Percentiles rank a stretch among this genome's conserved stretches.
These are phyloP conservation scores for Eublepharis macularius DNA, from an alignment of 2,113 vertebrate species.

Conservation along the genomic window DNA sequence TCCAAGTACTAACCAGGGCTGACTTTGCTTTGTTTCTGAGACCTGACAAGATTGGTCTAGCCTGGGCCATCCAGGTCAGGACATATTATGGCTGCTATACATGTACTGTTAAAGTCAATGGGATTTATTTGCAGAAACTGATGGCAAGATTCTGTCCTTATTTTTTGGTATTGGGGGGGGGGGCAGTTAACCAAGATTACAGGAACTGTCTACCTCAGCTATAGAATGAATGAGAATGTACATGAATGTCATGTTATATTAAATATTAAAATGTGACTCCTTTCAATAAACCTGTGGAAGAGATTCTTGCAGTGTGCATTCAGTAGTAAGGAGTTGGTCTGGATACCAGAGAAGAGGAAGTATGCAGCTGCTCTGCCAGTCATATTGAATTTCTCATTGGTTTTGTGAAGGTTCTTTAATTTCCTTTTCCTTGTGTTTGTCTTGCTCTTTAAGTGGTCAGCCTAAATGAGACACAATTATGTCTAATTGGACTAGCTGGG, in stretches of 20 bases:
- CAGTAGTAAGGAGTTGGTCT: background rate
- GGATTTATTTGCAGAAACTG: background rate
- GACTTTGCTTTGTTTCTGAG: too few species aligned
- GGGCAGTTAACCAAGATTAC: too few species aligned
- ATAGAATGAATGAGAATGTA: background rate
- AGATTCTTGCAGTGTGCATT: background rate
- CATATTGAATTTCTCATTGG: background rate
- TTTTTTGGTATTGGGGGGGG: background rate
- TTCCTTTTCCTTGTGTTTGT: background rate
- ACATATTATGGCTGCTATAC: background rate
- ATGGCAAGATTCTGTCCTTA: background rate
- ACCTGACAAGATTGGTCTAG: too few species aligned
- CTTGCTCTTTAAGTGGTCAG: background rate
- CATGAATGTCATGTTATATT: background rate
- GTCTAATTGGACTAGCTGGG: slow-evolving; percentile 10
- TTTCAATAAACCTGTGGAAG: background rate
- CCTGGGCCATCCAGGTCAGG: too few species aligned
- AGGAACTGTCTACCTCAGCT: background rate
- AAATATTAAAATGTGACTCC: background rate
- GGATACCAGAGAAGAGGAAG: background rate
- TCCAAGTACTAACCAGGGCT: too few species aligned
- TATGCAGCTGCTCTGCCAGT: background rate
- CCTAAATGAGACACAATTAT: background rate
- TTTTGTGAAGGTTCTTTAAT: background rate
- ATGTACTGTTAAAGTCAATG: background rate